Base-by-base conservation (phyloP, 2,797 vertebrate genomes). In the Pangasius sanitwongsei region DNA sequence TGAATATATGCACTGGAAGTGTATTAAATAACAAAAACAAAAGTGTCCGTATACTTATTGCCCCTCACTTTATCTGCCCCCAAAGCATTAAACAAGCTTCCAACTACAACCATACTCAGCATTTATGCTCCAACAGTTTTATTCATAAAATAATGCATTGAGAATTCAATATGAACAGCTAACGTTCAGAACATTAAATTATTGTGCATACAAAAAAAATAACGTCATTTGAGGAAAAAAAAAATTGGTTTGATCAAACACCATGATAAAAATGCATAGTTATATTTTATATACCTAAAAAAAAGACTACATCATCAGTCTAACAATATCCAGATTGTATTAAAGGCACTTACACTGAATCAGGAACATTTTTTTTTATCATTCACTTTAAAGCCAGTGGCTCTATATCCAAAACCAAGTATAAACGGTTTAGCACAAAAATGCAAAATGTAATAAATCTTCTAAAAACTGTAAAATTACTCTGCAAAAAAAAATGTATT, bases 131-230 rank as follows among this genome's bases (percentile, higher is more conserved):
- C 41, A 34, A 85, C 18, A 67, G 8, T 13, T 91, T 89, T 89
- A 89, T 90, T 90, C 85, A 75, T 85, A 85, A 87, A 89, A 90
- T 89, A 87, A 91, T 70, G 61, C 41, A 84, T 20, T 67, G 13
- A 88, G 41, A 87, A 86, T 90, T 92, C 87, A 92, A 88, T 91
- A 90, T 87, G 87, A 91, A 92, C 90, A 91, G 65, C 77, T 90
- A 70, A 89, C 75, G 67, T 83, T 86, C 61, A 89, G 78, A 86
- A 84, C 55, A 59, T 57, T 65, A n/a, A 83, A 83, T 83, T 83
- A 83, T 65, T 57, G 31, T 74, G 69, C 85, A 75, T 86, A 86
- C 85, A 86, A 77, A 87, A 87, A 44, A 74, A 50, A 78, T 16
- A 50, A 31, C 61, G 3, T n/a, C 55, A 74, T 50, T 74, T 44